phyloP scores from a whole-genome alignment of 2,797 vertebrate genomes.

The Tenualosa ilisha region DNA sequence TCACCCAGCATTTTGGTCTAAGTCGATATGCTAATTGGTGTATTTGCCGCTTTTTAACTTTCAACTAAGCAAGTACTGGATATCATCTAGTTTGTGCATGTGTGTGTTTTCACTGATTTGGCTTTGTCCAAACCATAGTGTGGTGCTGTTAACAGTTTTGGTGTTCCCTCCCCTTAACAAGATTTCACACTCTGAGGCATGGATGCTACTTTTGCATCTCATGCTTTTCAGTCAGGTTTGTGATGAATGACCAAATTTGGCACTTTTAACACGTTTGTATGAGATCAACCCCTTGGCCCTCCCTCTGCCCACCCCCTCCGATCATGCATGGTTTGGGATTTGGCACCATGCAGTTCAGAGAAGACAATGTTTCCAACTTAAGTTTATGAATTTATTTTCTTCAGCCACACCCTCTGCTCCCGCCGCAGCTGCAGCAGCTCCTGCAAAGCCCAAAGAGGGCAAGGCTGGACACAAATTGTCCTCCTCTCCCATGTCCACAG shows the following conservation, averaged over 20 bases:
- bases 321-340: conserved; percentile 67
- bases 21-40: not conserved
- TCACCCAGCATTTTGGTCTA: not conserved
- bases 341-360: conserved; percentile 15
- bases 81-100: not conserved
- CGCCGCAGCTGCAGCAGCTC: conserved; percentile 63
- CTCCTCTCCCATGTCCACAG: conserved; percentile 62
- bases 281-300: not conserved
- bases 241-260: not conserved
- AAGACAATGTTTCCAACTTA: conserved; percentile 39
- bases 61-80: not conserved
- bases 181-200: not conserved
- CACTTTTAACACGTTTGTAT: conserved; percentile 10
- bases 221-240: not conserved
- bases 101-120: not conserved
- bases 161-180: not conserved
- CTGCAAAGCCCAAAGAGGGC: conserved; percentile 77
- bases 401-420: conserved; percentile 73
- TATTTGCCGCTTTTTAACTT: not conserved
- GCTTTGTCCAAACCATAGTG: not conserved
- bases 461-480: conserved; percentile 61
- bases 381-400: conserved; percentile 64
- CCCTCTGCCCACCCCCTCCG: conserved; percentile 35
- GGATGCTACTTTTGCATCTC: not conserved
- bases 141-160: not conserved